Evolutionary conservation across 2,113 vertebrate species (phyloP).

Genomic region (Bungarus multicinctus): DNA sequence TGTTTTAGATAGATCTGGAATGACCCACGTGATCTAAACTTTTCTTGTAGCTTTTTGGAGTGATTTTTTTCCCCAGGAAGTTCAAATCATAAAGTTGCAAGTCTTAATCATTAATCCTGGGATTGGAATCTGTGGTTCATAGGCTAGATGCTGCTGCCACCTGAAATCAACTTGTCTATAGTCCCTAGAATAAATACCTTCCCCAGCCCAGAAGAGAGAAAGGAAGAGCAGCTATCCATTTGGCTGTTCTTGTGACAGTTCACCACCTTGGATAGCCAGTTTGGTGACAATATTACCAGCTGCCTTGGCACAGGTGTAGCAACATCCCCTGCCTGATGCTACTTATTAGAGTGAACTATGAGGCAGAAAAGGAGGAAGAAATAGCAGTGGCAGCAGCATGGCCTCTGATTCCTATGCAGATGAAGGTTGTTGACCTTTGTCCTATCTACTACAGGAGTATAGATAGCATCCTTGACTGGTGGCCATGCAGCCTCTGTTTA

Average conservation of each 20-base stretch:
- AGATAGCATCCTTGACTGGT: not conserved
- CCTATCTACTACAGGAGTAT: not conserved
- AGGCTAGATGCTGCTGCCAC: not conserved
- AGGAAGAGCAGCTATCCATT: not conserved
- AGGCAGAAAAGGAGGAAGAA: not conserved
- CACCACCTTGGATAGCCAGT: not conserved
- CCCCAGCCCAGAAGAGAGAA: not conserved
- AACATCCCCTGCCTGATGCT: not conserved
- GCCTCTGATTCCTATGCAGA: not conserved
- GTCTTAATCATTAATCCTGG: not conserved
- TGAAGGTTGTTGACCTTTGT: not conserved
- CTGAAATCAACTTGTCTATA: not conserved
- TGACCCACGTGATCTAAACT: not conserved
- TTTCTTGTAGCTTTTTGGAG: not conserved
- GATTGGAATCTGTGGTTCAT: not conserved
- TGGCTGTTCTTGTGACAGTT: not conserved
- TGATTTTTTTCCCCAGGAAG: not conserved
- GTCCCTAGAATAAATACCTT: not conserved
- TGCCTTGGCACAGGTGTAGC: not conserved
- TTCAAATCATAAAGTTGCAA: not conserved
- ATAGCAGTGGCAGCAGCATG: not conserved
- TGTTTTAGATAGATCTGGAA: not conserved
- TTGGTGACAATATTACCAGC: not conserved
- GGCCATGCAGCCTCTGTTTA: not conserved
- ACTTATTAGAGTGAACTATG: not conserved